Percentiles rank a stretch among this genome's conserved stretches.
These are phyloP conservation scores for Cenopis cana DNA, from an alignment of 2,888 invertebrate species.

Conservation along the genomic window DNA sequence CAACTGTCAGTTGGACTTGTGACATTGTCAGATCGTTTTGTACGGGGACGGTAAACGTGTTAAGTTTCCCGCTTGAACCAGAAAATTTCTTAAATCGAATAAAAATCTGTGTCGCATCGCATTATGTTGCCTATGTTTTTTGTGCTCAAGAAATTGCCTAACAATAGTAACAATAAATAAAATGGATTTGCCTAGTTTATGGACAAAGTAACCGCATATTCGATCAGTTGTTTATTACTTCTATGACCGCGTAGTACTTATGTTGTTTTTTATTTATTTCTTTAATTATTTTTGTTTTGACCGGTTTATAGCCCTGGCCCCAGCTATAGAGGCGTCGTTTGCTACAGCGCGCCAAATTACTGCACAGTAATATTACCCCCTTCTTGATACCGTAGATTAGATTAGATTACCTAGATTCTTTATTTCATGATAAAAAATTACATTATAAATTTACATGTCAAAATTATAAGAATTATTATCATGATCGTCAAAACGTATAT, in stretches of 20 bases:
- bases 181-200: neutral
- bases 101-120: too few species aligned
- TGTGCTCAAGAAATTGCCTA: neutral
- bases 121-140: neutral
- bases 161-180: neutral
- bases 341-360: conserved; percentile 8
- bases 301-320: conserved; percentile 11
- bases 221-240: neutral
- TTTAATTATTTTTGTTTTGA: conserved; percentile 7
- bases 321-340: conserved; percentile 18
- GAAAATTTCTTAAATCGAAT: neutral
- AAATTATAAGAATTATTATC: too few species aligned
- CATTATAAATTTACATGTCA: too few species aligned
- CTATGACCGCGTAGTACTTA: too few species aligned
- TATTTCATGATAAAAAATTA: too few species aligned
- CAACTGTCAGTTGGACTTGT: too few species aligned
- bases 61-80: neutral
- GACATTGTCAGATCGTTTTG: too few species aligned
- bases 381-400: neutral
- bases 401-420: too few species aligned
- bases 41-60: too few species aligned
- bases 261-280: neutral
- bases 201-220: neutral
- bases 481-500: too few species aligned
- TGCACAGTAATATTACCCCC: conserved; percentile 16